phyloP scores from a whole-genome alignment of 2,113 vertebrate genomes.

The Silurus asotus region DNA sequence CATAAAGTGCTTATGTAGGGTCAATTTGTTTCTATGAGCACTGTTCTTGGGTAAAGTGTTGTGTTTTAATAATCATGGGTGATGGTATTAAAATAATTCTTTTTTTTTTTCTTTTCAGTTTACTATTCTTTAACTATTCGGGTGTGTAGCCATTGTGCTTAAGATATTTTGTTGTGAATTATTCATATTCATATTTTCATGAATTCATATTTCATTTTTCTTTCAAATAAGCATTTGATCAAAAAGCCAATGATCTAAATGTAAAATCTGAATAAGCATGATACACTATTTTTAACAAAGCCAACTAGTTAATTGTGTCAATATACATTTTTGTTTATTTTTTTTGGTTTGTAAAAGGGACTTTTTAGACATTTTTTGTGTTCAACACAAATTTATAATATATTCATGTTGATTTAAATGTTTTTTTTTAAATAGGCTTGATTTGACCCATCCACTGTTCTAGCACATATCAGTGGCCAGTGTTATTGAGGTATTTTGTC shows the following conservation, averaged over 20 bases:
- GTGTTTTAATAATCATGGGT: neutral
- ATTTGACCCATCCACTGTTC: slow-evolving; percentile 29
- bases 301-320: neutral
- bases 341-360: slow-evolving; percentile 17
- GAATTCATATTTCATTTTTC: neutral
- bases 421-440: neutral
- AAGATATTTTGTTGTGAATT: neutral
- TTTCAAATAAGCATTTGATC: neutral
- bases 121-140: neutral
- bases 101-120: neutral
- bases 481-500: slow-evolving; percentile 5
- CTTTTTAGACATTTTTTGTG: slow-evolving; percentile 10
- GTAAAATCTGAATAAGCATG: neutral
- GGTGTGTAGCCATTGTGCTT: neutral
- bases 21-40: neutral
- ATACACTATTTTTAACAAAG: slow-evolving; percentile 11
- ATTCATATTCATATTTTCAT: neutral
- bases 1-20: neutral
- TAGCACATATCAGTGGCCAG: slow-evolving; percentile 17
- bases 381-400: neutral
- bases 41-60: neutral
- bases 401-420: neutral
- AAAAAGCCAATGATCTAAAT: slow-evolving; percentile 2
- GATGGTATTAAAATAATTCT: neutral
- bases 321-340: neutral